Conservation (phyloP, 2,888 invertebrate species). For the Sinelater perroti region DNA sequence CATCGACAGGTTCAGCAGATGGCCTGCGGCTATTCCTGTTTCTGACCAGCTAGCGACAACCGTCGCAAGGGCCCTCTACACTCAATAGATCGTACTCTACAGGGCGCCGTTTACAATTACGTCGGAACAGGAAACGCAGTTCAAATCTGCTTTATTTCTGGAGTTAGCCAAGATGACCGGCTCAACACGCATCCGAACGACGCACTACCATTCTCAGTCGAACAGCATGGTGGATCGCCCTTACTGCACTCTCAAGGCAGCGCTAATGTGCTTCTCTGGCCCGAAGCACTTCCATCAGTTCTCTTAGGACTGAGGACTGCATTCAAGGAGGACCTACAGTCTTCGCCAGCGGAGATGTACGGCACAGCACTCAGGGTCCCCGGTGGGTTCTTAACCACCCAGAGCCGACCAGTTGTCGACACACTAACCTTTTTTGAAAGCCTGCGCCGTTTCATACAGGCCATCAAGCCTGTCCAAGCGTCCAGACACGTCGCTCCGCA, state of each 20-base stretch:
- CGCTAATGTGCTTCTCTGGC: not conserved
- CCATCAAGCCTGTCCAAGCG: not conserved
- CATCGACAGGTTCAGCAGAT: conserved; percentile 15
- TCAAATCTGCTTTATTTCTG: not conserved
- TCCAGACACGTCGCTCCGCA: not conserved
- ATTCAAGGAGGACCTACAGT: not conserved
- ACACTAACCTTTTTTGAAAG: no score
- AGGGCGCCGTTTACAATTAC: not conserved
- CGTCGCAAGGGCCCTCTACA: not conserved
- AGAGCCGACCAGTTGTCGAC: not conserved
- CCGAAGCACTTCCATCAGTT: not conserved
- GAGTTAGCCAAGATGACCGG: not conserved
- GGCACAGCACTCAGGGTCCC: not conserved
- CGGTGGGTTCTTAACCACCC: not conserved
- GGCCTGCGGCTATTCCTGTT: conserved; percentile 15
- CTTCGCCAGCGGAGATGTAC: not conserved
- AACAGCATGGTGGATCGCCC: conserved; percentile 3
- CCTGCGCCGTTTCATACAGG: no score
- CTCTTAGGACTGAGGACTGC: not conserved
- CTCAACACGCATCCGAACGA: not conserved
- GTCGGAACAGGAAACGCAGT: not conserved
- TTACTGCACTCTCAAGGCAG: not conserved
- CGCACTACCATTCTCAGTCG: not conserved
- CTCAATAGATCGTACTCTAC: not conserved
- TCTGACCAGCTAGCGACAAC: not conserved